These are phyloP conservation scores for Isotomurus palustris DNA, from an alignment of 2,888 invertebrate genomes.

Conservation along the genomic window DNA sequence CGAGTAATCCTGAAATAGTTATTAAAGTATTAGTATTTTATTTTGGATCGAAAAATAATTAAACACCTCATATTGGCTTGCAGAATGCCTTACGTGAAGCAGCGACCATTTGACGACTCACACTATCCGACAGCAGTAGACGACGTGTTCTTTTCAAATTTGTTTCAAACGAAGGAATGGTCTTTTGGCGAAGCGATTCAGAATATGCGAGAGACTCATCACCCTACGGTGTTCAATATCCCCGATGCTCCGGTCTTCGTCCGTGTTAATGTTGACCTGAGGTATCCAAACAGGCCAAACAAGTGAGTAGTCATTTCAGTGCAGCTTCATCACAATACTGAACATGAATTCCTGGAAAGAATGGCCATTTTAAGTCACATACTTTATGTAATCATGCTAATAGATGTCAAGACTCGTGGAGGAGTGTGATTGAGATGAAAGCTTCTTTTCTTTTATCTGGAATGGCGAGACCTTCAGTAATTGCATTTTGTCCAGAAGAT, in stretches of 20 bases:
- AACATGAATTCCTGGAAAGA: neutral
- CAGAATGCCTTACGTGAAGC: conserved; percentile 30
- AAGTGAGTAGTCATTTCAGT: conserved; percentile 29
- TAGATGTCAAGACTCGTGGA: conserved; percentile 65
- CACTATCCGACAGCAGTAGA: conserved; percentile 57
- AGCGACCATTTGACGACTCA: conserved; percentile 55
- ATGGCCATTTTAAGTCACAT: neutral
- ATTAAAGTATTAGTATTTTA: neutral
- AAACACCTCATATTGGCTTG: conserved; percentile 1
- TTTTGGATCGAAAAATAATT: neutral
- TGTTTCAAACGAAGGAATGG: conserved; percentile 60
- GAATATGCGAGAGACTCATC: conserved; percentile 73
- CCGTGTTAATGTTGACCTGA: conserved; percentile 75
- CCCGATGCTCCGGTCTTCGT: conserved; percentile 67
- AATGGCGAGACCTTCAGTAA: conserved; percentile 59
- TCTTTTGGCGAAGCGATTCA: conserved; percentile 69
- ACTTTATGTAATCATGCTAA: conserved; percentile 54
- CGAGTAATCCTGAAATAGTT: conserved; percentile 49
- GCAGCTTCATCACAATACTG: neutral
- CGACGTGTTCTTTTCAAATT: conserved; percentile 60
- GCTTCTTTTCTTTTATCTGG: conserved; percentile 65
- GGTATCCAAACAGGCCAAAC: conserved; percentile 49
- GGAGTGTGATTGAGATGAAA: conserved; percentile 62
- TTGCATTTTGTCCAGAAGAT: conserved; percentile 66
- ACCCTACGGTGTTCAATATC: conserved; percentile 69